Evolutionary conservation across 2,888 invertebrate genomes (phyloP), one percentile per base, ranked within the genome.

Genomic region (Cenopis cana): DNA sequence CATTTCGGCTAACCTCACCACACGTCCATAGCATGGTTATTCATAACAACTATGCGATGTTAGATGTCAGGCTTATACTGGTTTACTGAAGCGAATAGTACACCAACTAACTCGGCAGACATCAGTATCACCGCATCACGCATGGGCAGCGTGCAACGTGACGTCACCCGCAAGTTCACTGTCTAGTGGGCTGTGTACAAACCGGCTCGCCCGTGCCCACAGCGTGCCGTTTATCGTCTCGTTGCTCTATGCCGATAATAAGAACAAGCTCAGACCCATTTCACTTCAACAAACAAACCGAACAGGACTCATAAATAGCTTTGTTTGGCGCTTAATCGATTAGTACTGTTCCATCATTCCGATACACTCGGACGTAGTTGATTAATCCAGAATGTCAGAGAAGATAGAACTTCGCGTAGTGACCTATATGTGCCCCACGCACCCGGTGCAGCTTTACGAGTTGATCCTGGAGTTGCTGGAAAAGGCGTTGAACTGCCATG

Each of bases 351-450:
- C 46, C 50, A 60, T 38, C 54, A 69, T 62, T 69, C 49, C 41
- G 6, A 54, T 54, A 60, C 60, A 17, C 20, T 69, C 49, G 46
- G 6, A n/a, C 14, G 12, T n/a, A 46, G n/a, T 46, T 14, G 20
- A 46, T 12, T 36, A 59, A 62, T 69, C 65, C 65, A 86, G 79
- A 77, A 93, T 92, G 93, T 83, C 89, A 49, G 76, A 78, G 75
- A 79, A 77, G 68, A 89, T 79, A 70, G 90, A 92, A 75, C 82
- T 95, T 69, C 92, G 95, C 12, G 81, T 95, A 57, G 90, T 94
- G 74, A 95, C 95, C 0, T 95, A 95, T 80, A 93, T 95, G 93
- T 94, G 94, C 75, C 95, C 95, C 14, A 94, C 94, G 59, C 93
- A 95, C 74, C 95, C 95, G 6, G 93, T 95, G 54, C 94, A 94